Conservation (phyloP, 2,888 invertebrate species). For the Rotaria sp. region DNA sequence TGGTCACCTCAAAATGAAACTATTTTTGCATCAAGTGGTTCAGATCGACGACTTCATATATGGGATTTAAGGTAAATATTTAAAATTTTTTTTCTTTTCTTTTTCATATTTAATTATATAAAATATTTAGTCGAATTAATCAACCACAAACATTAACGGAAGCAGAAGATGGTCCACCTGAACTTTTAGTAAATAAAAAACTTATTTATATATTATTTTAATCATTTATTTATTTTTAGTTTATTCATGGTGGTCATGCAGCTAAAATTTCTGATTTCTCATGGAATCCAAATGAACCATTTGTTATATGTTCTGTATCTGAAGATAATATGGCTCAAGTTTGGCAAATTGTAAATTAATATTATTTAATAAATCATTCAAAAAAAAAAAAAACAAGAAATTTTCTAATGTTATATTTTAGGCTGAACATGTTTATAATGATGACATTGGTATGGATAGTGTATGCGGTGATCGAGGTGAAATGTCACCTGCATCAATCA, state of each 20-base stretch:
- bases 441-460: too few relatives aligned
- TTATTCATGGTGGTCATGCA: constrained; percentile 39
- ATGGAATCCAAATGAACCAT: constrained; percentile 39
- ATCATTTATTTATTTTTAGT: background rate
- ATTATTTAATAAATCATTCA: too few relatives aligned
- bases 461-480: too few relatives aligned
- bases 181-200: background rate
- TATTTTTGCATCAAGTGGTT: background rate
- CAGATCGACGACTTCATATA: constrained; percentile 18
- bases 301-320: constrained; percentile 37
- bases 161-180: background rate
- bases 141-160: background rate
- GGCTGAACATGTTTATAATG: background rate
- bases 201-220: background rate
- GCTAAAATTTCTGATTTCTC: constrained; percentile 39
- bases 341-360: constrained; percentile 36
- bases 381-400: too few relatives aligned
- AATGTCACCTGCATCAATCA: too few relatives aligned
- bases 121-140: background rate
- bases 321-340: constrained; percentile 41
- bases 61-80: constrained; percentile 18
- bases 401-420: too few relatives aligned
- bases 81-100: too few relatives aligned
- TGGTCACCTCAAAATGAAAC: too few relatives aligned
- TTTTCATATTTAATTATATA: too few relatives aligned